Evolutionary conservation across 1,140 invertebrate species (phyloP), one percentile per base, ranked within the genome.

Genomic region (Drosophila repletoides): DNA sequence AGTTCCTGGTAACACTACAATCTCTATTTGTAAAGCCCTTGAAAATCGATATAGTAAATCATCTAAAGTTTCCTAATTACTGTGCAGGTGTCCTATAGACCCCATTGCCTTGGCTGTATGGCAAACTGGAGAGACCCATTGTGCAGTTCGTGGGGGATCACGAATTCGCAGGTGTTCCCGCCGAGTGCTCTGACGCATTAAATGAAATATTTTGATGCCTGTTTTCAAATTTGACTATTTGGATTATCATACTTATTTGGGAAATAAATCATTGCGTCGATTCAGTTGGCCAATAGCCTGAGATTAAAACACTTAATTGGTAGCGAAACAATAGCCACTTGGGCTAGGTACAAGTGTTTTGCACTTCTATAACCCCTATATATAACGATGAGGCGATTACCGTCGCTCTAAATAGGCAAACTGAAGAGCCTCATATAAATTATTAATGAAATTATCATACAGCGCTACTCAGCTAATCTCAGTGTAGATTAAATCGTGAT

Each of bases 291-390:
- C 14, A 4, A 19, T 31, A 31, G 28, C 45, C 48, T n/a, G 33
- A 84, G 77, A 83, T 83, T 74, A 84, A 28, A 1, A 6, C 51
- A 73, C n/a, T 56, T 58, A 34, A 58, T 58, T 29, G 40, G 15
- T 21, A 12, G 26, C 38, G n/a, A 43, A 55, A 63, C 66, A 61
- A 61, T 53, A 56, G 51, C 52, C 71, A 74, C 72, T 76, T 45
- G 26, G 28, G 61, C 21, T n/a, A n/a, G 15, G 15, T 24, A 41
- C 24, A 70, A 64, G 70, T 73, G 70, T 70, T 70, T 73, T 64
- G 59, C 31, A 69, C 51, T 34, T 31, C 48, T 45, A 43, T 63
- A 48, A 10, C 24, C 24, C 38, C 19, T 45, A 61, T 61, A 61
- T 60, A 67, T 67, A 61, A 52, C 65, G 64, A 60, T 51, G 64